phyloP scores from a whole-genome alignment of 2,888 invertebrate genomes.

The Ophraella communa region DNA sequence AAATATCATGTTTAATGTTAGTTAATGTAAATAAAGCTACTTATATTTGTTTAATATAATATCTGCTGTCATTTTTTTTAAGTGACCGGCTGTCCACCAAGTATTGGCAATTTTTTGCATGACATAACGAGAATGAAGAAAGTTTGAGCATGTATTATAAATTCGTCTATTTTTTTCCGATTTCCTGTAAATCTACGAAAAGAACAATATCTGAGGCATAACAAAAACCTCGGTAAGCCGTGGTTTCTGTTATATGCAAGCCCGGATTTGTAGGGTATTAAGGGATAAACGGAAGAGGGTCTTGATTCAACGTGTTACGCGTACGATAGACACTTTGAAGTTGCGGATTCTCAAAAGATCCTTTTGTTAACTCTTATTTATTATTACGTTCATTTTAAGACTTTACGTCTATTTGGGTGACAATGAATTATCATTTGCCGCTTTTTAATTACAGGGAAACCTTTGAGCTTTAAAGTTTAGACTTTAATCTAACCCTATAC shows the following conservation, averaged over 20 bases:
- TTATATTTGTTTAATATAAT: too few relatives aligned
- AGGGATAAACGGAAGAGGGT: conserved; percentile 57
- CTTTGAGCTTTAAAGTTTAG: conserved; percentile 53
- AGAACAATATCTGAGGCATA: conserved; percentile 54
- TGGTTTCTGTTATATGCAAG: conserved; percentile 56
- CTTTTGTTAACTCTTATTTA: conserved; percentile 61
- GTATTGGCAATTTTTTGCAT: conserved; percentile 1
- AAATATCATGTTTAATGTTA: too few relatives aligned
- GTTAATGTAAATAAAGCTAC: too few relatives aligned
- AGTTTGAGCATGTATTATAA: conserved; percentile 42
- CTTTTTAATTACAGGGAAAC: conserved; percentile 60
- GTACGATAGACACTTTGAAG: conserved; percentile 55
- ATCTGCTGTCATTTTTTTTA: too few relatives aligned
- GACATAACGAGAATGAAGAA: conserved; percentile 10
- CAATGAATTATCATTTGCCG: conserved; percentile 59
- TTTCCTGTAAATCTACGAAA: conserved; percentile 51
- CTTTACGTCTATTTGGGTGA: conserved; percentile 54
- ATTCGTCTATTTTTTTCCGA: conserved; percentile 41
- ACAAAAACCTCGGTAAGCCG: conserved; percentile 56
- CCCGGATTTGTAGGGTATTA: conserved; percentile 58
- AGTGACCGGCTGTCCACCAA: neutral
- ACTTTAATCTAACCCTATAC: conserved; percentile 46
- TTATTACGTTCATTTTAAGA: conserved; percentile 60
- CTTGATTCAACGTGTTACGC: conserved; percentile 53
- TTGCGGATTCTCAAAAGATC: conserved; percentile 57